A percentile compares a stretch with the other conserved stretches of the same genome.
Conservation (phyloP, 2,113 vertebrate species). For the Platichthys flesus region DNA sequence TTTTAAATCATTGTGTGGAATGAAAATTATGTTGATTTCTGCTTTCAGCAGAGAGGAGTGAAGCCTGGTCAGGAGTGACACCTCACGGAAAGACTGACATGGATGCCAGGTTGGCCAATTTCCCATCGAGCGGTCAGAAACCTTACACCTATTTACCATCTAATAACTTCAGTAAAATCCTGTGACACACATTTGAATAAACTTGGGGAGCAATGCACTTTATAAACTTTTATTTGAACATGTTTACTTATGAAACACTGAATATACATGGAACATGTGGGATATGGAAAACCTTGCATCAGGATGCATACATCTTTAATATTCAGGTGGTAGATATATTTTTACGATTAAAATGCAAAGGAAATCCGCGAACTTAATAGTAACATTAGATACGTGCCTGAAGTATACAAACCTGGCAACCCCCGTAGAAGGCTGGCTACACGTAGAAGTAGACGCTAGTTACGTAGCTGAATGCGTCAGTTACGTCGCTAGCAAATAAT, state of each 20-base stretch:
- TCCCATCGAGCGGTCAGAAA: background rate
- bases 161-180: background rate
- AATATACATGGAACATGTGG: background rate
- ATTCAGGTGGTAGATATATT: no score
- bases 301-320: no score
- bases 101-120: constrained; percentile 46
- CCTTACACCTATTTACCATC: background rate
- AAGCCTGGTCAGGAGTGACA: background rate
- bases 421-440: background rate
- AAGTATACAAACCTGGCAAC: constrained; percentile 44
- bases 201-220: no score
- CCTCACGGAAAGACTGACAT: background rate
- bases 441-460: background rate
- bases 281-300: no score
- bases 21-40: background rate
- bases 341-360: no score
- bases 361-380: background rate
- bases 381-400: background rate
- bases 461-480: background rate
- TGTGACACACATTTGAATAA: background rate
- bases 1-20: background rate
- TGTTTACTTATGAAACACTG: background rate
- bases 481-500: constrained; percentile 18
- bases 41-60: constrained; percentile 28
- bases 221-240: background rate